A percentile compares a stretch with the other conserved stretches of the same genome.
These are phyloP conservation scores for Thyatira batis DNA, from an alignment of 2,888 invertebrate genomes.

Conservation along the genomic window DNA sequence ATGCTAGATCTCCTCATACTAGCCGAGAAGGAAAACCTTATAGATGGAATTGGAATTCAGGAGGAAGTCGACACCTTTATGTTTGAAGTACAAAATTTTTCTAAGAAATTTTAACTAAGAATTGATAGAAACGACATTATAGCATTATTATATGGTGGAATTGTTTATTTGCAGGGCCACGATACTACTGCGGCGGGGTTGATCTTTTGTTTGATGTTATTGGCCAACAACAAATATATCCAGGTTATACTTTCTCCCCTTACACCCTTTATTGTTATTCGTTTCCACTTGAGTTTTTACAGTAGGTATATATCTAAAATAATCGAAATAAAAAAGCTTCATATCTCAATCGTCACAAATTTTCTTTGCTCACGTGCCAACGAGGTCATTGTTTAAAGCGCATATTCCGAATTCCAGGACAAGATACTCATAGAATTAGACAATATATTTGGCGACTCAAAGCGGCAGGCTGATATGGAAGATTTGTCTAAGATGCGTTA, in stretches of 20 bases:
- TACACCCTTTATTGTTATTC: no score
- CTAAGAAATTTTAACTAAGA: neutral
- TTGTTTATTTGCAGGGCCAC: conserved; percentile 77
- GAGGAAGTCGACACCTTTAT: conserved; percentile 85
- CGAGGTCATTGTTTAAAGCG: conserved; percentile 29
- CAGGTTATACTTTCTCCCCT: no score
- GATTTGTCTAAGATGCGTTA: conserved; percentile 85
- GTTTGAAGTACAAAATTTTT: conserved; percentile 72
- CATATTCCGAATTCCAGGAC: conserved; percentile 73
- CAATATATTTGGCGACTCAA: conserved; percentile 84
- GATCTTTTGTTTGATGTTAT: conserved; percentile 61
- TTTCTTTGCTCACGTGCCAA: conserved; percentile 13
- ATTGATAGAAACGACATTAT: no score
- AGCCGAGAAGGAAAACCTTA: conserved; percentile 72
- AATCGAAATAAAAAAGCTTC: neutral
- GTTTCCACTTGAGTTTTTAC: conserved; percentile 86
- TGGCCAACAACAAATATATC: conserved; percentile 66
- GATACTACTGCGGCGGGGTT: conserved; percentile 81
- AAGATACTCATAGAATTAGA: conserved; percentile 83
- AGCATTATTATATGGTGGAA: no score
- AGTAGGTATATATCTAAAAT: conserved; percentile 41
- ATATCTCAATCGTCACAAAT: neutral
- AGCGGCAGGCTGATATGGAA: conserved; percentile 82
- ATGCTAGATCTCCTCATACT: conserved; percentile 80
- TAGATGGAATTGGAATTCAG: conserved; percentile 78